These are phyloP conservation scores for Leptopilina drosophilae DNA, from an alignment of 2,888 invertebrate genomes.

Conservation along the genomic window DNA sequence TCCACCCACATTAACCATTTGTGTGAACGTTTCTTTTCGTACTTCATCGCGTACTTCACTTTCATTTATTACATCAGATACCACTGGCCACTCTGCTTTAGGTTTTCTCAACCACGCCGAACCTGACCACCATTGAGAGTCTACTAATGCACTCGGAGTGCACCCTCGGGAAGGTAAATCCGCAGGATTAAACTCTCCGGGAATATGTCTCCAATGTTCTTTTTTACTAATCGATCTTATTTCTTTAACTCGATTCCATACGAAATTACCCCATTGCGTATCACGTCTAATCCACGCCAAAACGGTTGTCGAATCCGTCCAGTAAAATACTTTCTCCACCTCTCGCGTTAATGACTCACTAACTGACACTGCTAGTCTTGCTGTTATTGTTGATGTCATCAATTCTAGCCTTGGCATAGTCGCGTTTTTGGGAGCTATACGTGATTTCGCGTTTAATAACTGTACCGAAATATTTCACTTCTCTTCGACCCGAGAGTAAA, in stretches of 20 bases:
- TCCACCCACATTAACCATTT: conserved; percentile 1
- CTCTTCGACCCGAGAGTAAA: conserved; percentile 14
- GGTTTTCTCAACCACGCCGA: conserved; percentile 62
- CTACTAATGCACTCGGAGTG: conserved; percentile 54
- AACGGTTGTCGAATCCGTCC: conserved; percentile 59
- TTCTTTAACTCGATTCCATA: conserved; percentile 61
- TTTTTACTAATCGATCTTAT: conserved; percentile 48
- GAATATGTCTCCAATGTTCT: conserved; percentile 63
- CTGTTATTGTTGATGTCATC: conserved; percentile 62
- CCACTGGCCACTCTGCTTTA: conserved; percentile 58
- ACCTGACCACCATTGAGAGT: conserved; percentile 68
- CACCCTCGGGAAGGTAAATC: conserved; percentile 69
- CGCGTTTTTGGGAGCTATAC: conserved; percentile 63
- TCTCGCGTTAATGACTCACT: conserved; percentile 36
- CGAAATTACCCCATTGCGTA: conserved; percentile 61
- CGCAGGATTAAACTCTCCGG: conserved; percentile 65
- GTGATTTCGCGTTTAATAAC: conserved; percentile 60
- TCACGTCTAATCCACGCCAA: conserved; percentile 46
- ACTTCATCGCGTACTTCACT: conserved; percentile 51
- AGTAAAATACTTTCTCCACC: conserved; percentile 52
- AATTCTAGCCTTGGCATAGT: conserved; percentile 67
- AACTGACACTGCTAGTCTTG: conserved; percentile 49
- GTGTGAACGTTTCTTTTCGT: conserved; percentile 42
- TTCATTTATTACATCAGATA: conserved; percentile 16
- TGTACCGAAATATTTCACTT: background rate